Conservation (phyloP, 2,113 vertebrate genomes). For the Pithys albifrons region DNA sequence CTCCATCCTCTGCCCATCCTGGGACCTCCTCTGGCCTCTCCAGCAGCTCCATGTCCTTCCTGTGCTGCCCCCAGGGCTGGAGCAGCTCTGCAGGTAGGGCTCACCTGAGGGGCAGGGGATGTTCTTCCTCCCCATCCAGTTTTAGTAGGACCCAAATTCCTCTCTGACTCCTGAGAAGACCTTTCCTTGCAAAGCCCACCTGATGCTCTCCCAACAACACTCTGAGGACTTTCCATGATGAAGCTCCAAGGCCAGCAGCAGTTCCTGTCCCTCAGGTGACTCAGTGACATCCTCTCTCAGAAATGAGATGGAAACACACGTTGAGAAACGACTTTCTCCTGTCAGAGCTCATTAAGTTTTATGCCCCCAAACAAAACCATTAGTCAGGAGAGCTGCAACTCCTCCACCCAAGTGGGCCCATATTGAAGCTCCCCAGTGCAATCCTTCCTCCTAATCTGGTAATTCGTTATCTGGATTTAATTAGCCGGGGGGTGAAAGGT, state of each 20-base stretch:
- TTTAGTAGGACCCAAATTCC: not conserved
- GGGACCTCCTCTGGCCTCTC: not conserved
- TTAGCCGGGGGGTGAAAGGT: conserved; percentile 81
- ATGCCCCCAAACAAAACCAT: conserved; percentile 66
- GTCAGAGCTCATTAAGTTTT: conserved; percentile 54
- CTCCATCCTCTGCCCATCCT: not conserved
- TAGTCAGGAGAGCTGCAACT: conserved; percentile 67
- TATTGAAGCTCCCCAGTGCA: conserved; percentile 67
- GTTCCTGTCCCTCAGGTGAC: conserved; percentile 24
- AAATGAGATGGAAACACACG: not conserved
- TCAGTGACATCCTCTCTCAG: conserved; percentile 7
- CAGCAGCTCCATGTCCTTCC: not conserved
- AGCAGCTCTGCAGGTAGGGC: not conserved
- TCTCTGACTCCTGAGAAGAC: not conserved
- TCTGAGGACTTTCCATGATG: not conserved
- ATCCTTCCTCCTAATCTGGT: conserved; percentile 75
- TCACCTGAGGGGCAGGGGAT: not conserved
- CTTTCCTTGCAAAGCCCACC: not conserved
- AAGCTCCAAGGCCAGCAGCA: not conserved
- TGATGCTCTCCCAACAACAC: not conserved
- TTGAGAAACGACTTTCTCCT: conserved; percentile 39
- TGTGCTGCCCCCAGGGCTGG: not conserved
- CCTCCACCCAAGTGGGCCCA: conserved; percentile 65
- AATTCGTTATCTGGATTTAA: conserved; percentile 82
- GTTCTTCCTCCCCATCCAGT: not conserved